phyloP scores from a whole-genome alignment of 1,140 invertebrate species.

The Bombus consobrinus region DNA sequence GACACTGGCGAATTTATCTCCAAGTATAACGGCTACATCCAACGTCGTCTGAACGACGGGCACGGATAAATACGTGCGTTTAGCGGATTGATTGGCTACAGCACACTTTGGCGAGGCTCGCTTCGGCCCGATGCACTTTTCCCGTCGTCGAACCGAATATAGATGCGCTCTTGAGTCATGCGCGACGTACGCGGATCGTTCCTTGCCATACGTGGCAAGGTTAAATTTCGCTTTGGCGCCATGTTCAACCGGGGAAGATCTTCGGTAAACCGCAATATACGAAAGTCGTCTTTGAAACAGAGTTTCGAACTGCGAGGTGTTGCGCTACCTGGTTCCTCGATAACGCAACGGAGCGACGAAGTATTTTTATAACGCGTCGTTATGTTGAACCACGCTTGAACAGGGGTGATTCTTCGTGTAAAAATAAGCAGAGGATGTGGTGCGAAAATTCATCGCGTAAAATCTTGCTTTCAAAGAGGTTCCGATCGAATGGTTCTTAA shows the following conservation, averaged over 20 bases:
- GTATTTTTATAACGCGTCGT: not conserved
- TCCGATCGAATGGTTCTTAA: not conserved
- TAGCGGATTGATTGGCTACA: slow-evolving; percentile 76
- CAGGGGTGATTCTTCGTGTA: not conserved
- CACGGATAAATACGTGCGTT: slow-evolving; percentile 73
- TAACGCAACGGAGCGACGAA: not conserved
- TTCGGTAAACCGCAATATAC: not conserved
- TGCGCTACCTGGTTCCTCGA: not conserved
- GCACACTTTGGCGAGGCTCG: slow-evolving; percentile 72
- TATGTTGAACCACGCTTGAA: not conserved
- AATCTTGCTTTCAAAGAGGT: not conserved
- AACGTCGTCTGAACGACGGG: slow-evolving; percentile 53
- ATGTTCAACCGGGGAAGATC: not conserved
- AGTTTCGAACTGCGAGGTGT: not conserved
- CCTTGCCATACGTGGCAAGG: slow-evolving; percentile 50
- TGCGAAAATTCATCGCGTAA: not conserved
- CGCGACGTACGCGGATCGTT: slow-evolving; percentile 38
- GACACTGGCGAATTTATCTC: slow-evolving; percentile 70
- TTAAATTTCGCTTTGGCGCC: slow-evolving; percentile 28
- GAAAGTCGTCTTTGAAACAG: not conserved
- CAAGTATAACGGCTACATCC: slow-evolving; percentile 52
- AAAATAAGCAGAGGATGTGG: not conserved
- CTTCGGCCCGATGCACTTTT: slow-evolving; percentile 55
- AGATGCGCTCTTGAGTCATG: slow-evolving; percentile 57
- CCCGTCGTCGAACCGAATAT: slow-evolving; percentile 60